These are phyloP conservation scores for Ptyas mucosa DNA, from an alignment of 2,113 vertebrate genomes.

Conservation along the genomic window DNA sequence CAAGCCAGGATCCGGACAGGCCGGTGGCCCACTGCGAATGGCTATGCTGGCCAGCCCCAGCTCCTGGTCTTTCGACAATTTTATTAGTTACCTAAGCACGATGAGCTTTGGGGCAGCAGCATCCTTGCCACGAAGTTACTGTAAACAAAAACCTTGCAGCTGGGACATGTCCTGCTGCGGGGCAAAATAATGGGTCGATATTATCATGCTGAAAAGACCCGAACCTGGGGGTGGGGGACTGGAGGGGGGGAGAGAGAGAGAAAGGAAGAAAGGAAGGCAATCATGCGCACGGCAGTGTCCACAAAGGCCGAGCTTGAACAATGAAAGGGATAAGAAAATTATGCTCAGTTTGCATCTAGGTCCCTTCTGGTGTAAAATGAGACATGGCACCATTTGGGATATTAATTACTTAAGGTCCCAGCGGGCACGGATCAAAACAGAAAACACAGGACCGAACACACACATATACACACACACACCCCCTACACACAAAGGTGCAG, in stretches of 20 bases:
- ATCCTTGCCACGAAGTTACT: no score
- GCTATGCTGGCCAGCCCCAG: not conserved
- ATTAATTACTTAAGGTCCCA: not conserved
- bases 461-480: no score
- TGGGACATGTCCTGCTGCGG: not conserved
- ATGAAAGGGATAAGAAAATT: not conserved
- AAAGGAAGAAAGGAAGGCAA: not conserved
- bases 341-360: not conserved
- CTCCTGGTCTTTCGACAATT: not conserved
- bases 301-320: not conserved
- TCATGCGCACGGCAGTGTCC: not conserved
- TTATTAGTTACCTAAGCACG: not conserved
- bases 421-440: not conserved
- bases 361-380: not conserved
- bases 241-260: not conserved
- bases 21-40: fast-evolving
- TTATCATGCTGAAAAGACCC: not conserved
- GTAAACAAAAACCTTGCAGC: not conserved
- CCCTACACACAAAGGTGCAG: not conserved
- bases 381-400: not conserved
- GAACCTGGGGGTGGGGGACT: fast-evolving
- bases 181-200: not conserved
- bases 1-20: not conserved
- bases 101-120: not conserved
- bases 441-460: no score